Percentiles rank a stretch among this genome's conserved stretches.
Evolutionary conservation across 2,888 invertebrate genomes (phyloP).

Genomic region (Salticus scenicus): DNA sequence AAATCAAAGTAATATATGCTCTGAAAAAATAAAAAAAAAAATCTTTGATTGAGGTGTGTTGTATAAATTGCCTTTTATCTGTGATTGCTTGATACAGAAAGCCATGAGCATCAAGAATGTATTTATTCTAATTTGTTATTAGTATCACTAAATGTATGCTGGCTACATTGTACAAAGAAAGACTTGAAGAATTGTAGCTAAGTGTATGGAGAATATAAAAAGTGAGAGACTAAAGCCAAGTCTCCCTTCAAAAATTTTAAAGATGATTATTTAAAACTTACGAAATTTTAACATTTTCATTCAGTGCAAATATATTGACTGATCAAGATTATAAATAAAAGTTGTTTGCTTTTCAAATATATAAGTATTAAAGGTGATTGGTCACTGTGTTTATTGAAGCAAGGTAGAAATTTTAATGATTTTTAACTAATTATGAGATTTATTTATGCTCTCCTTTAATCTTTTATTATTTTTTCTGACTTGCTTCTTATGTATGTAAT

Average conservation of each 20-base stretch:
- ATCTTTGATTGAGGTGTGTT: neutral
- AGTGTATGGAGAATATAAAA: too few species aligned
- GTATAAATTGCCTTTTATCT: constrained; percentile 12
- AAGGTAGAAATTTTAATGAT: neutral
- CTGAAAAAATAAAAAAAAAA: too few species aligned
- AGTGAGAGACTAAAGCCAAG: too few species aligned
- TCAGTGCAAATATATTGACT: too few species aligned
- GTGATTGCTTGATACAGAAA: neutral
- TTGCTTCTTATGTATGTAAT: neutral
- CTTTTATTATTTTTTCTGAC: neutral
- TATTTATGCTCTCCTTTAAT: neutral
- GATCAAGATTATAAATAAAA: neutral
- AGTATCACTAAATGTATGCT: too few species aligned
- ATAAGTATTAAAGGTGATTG: constrained; percentile 62
- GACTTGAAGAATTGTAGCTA: too few species aligned
- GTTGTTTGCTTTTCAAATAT: constrained; percentile 55
- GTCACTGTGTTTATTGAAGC: constrained; percentile 20
- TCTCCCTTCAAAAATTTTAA: too few species aligned
- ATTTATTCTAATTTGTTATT: too few species aligned
- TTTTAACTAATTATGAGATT: neutral
- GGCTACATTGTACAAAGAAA: too few species aligned
- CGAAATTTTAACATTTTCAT: too few species aligned
- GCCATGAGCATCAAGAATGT: neutral
- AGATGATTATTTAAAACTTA: too few species aligned
- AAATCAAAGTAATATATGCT: neutral